phyloP scores from a whole-genome alignment of 2,888 invertebrate genomes.

The Archaeoteleia sp. region DNA sequence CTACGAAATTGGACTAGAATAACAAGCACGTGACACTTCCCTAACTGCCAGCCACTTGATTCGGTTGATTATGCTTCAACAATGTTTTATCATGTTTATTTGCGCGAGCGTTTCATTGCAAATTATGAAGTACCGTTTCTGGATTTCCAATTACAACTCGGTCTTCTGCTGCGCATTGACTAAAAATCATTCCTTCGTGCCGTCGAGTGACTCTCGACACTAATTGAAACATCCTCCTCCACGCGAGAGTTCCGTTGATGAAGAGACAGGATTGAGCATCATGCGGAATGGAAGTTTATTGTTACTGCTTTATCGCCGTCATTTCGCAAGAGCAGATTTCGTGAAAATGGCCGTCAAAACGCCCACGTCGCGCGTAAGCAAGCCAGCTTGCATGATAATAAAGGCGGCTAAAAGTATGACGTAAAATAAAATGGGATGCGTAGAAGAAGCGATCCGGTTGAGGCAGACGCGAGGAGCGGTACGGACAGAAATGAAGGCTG shows the following conservation, averaged over 20 bases:
- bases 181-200: background rate
- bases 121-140: no score
- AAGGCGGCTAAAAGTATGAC: slow-evolving; percentile 44
- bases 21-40: background rate
- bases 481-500: slow-evolving; percentile 50
- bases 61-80: background rate
- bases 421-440: slow-evolving; percentile 46
- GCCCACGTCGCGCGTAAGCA: slow-evolving; percentile 45
- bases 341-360: slow-evolving; percentile 46
- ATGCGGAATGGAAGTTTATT: slow-evolving; percentile 35
- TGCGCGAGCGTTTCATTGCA: background rate
- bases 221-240: slow-evolving; percentile 34
- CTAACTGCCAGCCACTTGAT: no score
- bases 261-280: slow-evolving; percentile 33
- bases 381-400: slow-evolving; percentile 45
- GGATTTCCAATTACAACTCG: no score
- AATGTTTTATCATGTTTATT: background rate
- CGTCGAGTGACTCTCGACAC: background rate
- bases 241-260: slow-evolving; percentile 17
- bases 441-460: slow-evolving; percentile 31
- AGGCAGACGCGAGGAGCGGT: slow-evolving; percentile 36
- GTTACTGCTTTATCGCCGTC: slow-evolving; percentile 45
- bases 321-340: slow-evolving; percentile 41
- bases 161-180: background rate
- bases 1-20: slow-evolving; percentile 10